phyloP scores from a whole-genome alignment of 37 sponge, comb jelly and placozoan species.

The Aphrocallistes beatrix region DNA sequence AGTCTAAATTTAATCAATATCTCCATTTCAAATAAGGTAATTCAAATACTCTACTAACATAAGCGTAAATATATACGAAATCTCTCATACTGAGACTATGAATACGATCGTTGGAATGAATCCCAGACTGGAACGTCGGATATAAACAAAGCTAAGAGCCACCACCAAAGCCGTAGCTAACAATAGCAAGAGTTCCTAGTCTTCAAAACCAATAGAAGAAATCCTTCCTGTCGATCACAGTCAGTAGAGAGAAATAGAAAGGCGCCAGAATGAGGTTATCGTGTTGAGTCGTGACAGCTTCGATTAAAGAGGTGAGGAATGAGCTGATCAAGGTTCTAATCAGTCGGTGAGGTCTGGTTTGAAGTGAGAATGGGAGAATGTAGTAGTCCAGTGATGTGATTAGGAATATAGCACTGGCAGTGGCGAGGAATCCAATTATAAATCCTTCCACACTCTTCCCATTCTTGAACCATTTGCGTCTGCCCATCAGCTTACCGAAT shows the following conservation, averaged over 20 bases:
- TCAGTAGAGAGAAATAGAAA: slow-evolving; percentile 33
- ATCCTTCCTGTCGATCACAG: slow-evolving; percentile 16
- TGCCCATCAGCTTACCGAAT: slow-evolving; percentile 44
- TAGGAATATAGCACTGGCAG: background rate
- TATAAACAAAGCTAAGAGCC: no score
- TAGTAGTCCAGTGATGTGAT: background rate
- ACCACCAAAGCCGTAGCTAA: background rate
- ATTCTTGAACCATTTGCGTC: slow-evolving; percentile 20
- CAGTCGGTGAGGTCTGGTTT: slow-evolving; percentile 21
- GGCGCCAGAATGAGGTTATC: slow-evolving; percentile 61
- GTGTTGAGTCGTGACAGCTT: slow-evolving; percentile 64
- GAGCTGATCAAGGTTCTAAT: background rate
- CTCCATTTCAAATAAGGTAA: no score
- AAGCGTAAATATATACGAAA: no score
- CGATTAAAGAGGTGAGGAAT: slow-evolving; percentile 38
- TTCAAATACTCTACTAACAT: no score
- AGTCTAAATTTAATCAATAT: no score
- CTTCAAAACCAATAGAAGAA: background rate
- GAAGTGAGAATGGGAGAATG: slow-evolving; percentile 2
- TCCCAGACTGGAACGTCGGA: no score
- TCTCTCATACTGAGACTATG: no score
- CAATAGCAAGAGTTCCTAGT: background rate
- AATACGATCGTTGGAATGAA: no score
- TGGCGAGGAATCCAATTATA: background rate
- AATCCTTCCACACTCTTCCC: slow-evolving; percentile 6